Evolutionary conservation across 2,888 invertebrate genomes (phyloP).

Genomic region (Heliconius aoede): DNA sequence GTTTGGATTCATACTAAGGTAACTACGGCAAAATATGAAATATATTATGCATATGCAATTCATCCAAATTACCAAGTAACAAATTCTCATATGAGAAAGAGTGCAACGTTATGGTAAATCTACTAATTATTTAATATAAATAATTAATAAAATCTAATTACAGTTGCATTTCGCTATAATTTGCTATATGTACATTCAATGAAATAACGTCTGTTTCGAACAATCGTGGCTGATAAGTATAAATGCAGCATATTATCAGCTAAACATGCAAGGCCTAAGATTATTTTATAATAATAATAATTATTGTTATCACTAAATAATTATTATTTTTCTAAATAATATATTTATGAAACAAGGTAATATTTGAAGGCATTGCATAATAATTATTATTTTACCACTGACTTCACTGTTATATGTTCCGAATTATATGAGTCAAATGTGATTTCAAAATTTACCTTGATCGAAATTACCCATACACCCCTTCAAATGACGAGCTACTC

Average conservation of each 20-base stretch:
- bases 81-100: constrained; percentile 15
- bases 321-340: neutral
- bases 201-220: neutral
- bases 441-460: constrained; percentile 38
- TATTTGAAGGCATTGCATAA: neutral
- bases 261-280: constrained; percentile 12
- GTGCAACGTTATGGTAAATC: constrained; percentile 3
- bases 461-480: constrained; percentile 41
- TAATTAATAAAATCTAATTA: constrained; percentile 9
- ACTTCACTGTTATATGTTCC: neutral
- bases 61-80: constrained; percentile 18
- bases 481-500: constrained; percentile 59
- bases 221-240: neutral
- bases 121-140: neutral
- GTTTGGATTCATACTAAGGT: constrained; percentile 21
- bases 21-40: constrained; percentile 25
- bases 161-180: constrained; percentile 2
- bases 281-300: constrained; percentile 2
- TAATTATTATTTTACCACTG: neutral
- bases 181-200: neutral
- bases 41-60: neutral
- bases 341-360: neutral
- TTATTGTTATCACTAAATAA: neutral
- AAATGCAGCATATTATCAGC: constrained; percentile 33
- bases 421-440: neutral